A percentile compares a stretch with the other conserved stretches of the same genome.
phyloP scores from a whole-genome alignment of 2,797 vertebrate genomes.

The Taeniopygia guttata region DNA sequence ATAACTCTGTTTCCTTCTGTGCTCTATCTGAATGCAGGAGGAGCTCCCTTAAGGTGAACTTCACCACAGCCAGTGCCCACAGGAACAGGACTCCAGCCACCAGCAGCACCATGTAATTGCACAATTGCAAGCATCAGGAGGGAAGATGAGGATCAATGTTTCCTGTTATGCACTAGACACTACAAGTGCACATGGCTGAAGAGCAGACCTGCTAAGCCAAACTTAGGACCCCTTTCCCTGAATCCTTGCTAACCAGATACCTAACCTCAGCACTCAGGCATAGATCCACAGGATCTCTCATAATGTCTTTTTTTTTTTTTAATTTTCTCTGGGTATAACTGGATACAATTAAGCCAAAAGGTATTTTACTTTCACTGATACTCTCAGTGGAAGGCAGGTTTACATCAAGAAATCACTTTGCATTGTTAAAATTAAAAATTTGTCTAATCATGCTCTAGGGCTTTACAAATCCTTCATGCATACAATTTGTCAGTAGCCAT shows the following conservation, averaged over 20 bases:
- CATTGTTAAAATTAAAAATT: background rate
- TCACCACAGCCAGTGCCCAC: conserved; percentile 77
- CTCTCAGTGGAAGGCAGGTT: background rate
- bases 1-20: background rate
- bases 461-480: background rate
- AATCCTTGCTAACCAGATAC: background rate
- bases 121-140: conserved; percentile 27
- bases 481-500: background rate
- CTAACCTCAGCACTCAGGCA: background rate
- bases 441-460: background rate
- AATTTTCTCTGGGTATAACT: background rate
- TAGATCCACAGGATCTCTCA: background rate
- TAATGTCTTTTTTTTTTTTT: background rate
- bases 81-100: conserved; percentile 73
- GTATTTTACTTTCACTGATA: background rate
- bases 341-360: background rate
- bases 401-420: background rate
- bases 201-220: conserved; percentile 15
- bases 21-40: conserved; percentile 40
- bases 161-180: background rate
- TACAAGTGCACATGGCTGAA: background rate
- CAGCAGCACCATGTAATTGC: conserved; percentile 52
- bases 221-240: background rate
- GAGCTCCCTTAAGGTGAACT: conserved; percentile 86
- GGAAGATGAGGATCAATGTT: background rate